These are phyloP conservation scores for Prolemur simus DNA, from an alignment of 2,113 vertebrate genomes.

Conservation along the genomic window DNA sequence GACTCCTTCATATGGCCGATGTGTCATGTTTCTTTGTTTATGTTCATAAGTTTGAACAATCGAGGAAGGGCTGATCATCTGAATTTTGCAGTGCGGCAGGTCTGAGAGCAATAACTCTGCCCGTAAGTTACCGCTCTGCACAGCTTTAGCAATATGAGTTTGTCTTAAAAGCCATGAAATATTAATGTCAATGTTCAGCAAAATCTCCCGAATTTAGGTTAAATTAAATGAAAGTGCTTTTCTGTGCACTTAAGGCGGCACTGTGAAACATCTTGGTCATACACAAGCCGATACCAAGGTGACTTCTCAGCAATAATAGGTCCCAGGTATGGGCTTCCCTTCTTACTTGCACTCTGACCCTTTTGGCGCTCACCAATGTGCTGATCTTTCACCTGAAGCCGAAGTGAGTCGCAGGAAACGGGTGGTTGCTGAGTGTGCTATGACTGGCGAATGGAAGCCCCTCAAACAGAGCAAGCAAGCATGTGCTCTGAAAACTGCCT, in stretches of 20 bases:
- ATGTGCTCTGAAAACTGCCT: conserved; percentile 66
- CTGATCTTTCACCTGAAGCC: conserved; percentile 49
- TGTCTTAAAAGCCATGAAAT: conserved; percentile 83
- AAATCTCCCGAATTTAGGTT: conserved; percentile 45
- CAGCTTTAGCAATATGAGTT: conserved; percentile 82
- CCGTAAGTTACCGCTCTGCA: conserved; percentile 67
- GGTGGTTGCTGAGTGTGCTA: neutral
- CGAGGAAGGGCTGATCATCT: conserved; percentile 53
- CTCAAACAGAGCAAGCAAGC: neutral
- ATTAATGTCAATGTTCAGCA: conserved; percentile 48
- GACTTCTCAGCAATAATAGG: conserved; percentile 83
- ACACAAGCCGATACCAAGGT: conserved; percentile 69
- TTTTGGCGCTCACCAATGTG: conserved; percentile 38
- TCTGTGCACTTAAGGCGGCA: conserved; percentile 27
- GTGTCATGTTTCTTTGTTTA: neutral
- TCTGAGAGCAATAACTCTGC: conserved; percentile 81
- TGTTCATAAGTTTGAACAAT: neutral
- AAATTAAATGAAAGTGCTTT: conserved; percentile 48
- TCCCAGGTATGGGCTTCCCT: conserved; percentile 56
- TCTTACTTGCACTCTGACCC: conserved; percentile 54
- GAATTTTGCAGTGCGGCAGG: conserved; percentile 69
- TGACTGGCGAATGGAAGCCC: conserved; percentile 23
- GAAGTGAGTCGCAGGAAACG: neutral
- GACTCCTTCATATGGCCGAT: neutral
- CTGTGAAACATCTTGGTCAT: conserved; percentile 57